Evolutionary conservation across 2,113 vertebrate species (phyloP).

Genomic region (Aptenodytes patagonicus): DNA sequence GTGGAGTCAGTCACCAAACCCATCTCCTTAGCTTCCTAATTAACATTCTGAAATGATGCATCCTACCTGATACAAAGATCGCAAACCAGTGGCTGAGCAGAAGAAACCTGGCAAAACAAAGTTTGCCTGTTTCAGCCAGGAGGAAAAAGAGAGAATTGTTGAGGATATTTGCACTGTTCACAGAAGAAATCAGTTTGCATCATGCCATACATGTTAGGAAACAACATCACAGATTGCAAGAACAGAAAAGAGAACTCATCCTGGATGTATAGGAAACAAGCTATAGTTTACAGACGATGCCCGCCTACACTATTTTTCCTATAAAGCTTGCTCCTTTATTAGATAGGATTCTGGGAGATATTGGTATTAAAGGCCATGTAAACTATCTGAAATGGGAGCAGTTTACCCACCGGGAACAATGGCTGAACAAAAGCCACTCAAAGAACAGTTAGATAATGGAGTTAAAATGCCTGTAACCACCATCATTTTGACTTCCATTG

Average conservation of each 20-base stretch:
- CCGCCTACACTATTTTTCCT: fast-evolving
- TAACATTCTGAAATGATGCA: background rate
- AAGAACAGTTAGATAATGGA: background rate
- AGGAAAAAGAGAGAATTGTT: background rate
- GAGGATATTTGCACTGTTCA: background rate
- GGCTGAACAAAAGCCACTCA: background rate
- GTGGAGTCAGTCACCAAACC: background rate
- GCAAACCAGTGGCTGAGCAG: background rate
- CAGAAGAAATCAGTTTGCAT: background rate
- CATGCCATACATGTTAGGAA: background rate
- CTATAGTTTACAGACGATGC: background rate
- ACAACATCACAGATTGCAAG: background rate
- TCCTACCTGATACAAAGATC: background rate
- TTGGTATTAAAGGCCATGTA: background rate
- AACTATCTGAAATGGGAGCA: background rate
- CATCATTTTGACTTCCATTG: background rate
- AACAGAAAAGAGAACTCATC: background rate
- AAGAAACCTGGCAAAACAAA: background rate
- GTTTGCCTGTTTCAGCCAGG: background rate
- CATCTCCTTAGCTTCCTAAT: background rate
- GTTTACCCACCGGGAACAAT: background rate
- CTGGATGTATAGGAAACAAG: background rate
- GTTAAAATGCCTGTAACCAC: background rate
- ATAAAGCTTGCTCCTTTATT: background rate
- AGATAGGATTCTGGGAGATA: background rate